A percentile compares a stretch with the other conserved stretches of the same genome.
phyloP scores from a whole-genome alignment of 2,888 invertebrate species.

The Acleris sparsana region DNA sequence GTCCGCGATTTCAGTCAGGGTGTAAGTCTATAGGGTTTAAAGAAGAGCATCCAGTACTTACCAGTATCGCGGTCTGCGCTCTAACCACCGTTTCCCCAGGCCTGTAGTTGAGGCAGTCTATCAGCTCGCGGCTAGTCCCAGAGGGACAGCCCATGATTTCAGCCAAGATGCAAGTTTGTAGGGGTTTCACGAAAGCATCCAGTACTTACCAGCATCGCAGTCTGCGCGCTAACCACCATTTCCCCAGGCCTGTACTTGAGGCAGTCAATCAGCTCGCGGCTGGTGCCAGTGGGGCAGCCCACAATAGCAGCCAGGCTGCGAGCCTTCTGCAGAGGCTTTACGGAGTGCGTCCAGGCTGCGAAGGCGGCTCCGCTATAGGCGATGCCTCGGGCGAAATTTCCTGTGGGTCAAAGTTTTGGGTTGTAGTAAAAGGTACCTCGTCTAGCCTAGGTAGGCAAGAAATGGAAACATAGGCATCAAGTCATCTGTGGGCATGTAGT shows the following conservation, averaged over 20 bases:
- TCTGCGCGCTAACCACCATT: constrained; percentile 82
- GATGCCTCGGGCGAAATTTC: constrained; percentile 85
- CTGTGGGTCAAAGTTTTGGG: constrained; percentile 53
- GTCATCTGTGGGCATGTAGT: too few relatives aligned
- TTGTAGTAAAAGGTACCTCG: too few relatives aligned
- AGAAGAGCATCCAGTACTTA: constrained; percentile 60
- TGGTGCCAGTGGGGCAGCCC: constrained; percentile 84
- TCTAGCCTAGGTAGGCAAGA: too few relatives aligned
- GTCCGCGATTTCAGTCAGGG: constrained; percentile 85
- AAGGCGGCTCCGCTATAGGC: constrained; percentile 89
- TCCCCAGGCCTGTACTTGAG: constrained; percentile 84
- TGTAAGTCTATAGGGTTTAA: constrained; percentile 81
- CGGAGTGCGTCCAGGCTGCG: constrained; percentile 84
- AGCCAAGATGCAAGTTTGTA: constrained; percentile 85
- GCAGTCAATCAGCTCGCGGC: constrained; percentile 85
- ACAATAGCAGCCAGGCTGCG: constrained; percentile 83
- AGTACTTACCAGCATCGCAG: constrained; percentile 83
- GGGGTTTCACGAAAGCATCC: constrained; percentile 82
- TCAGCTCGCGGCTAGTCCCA: constrained; percentile 75
- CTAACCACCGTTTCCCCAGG: constrained; percentile 85
- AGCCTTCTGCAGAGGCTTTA: constrained; percentile 84
- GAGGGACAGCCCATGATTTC: constrained; percentile 86
- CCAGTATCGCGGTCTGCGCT: constrained; percentile 78
- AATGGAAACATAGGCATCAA: too few relatives aligned
- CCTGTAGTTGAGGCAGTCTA: constrained; percentile 85